phyloP scores from a whole-genome alignment of 2,888 invertebrate genomes.

The Agonopterix arenella region DNA sequence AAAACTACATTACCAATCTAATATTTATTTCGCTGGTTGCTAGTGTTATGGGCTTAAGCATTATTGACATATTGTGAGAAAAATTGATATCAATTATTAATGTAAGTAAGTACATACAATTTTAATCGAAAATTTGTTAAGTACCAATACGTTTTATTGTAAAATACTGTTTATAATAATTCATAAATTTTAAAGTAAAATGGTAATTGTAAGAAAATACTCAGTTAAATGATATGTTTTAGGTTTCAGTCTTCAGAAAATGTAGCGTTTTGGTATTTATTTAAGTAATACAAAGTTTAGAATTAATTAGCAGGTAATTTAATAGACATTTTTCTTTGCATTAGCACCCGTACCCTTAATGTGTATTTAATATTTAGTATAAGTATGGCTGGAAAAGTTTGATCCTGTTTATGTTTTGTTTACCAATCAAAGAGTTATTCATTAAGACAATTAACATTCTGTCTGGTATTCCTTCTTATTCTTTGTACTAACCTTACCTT shows the following conservation, averaged over 20 bases:
- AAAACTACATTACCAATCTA: too few relatives aligned
- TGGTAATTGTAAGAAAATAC: slow-evolving; percentile 28
- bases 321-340: slow-evolving; percentile 1
- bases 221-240: slow-evolving; percentile 56
- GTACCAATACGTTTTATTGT: background rate
- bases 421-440: too few relatives aligned
- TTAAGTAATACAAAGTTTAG: slow-evolving; percentile 1
- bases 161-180: background rate
- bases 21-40: too few relatives aligned
- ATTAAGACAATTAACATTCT: too few relatives aligned
- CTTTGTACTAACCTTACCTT: too few relatives aligned
- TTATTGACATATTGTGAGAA: too few relatives aligned
- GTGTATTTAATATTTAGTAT: background rate
- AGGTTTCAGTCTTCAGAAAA: slow-evolving; percentile 55
- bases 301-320: background rate
- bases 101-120: too few relatives aligned
- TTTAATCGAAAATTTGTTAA: too few relatives aligned
- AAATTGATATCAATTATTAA: too few relatives aligned
- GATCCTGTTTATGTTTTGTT: too few relatives aligned
- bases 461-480: too few relatives aligned
- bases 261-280: slow-evolving; percentile 29
- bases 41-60: too few relatives aligned
- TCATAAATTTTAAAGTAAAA: background rate
- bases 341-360: slow-evolving; percentile 6
- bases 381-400: background rate